Base-by-base conservation (phyloP, 2,797 vertebrate genomes). In the Kryptolebias ocellatus region DNA sequence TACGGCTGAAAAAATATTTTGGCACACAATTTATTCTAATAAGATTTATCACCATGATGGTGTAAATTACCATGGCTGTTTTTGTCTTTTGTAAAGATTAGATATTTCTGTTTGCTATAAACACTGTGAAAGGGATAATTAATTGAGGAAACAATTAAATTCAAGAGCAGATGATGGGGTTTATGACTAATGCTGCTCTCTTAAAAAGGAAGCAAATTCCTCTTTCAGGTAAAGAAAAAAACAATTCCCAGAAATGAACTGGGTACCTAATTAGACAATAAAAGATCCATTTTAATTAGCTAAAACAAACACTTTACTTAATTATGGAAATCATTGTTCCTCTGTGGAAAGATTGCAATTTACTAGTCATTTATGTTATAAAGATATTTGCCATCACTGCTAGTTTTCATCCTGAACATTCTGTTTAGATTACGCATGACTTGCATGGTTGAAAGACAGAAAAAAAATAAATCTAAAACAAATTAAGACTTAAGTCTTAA, bases 171-270 rank as follows among this genome's bases (percentile, higher is more conserved):
- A 53, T 6, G 18, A 60, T 9, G 2, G 12, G 12, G 39, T 53
- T 64, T 28, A 27, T 72, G 29, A 76, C 67, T 27, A 65, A 70
- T 57, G 34, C 52, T 47, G 15, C 20, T 24, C 17, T 28, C 7
- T 15, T 20, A 24, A 60, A 51, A 56, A 3, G 34, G 44, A 61
- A 4, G 11, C 37, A 64, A 3, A 50, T 28, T 27, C 5, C 16
- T 18, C 3, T 11, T 39, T 39, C 11, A 39, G 37, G 9, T 6
- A 39, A 56, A 56, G 12, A 4, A 37, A 18, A 37, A 34, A 18
- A 34, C 20, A 27, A n/a, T n/a, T 9, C 17, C 27, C 28, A 18
- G 53, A 62, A 55, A 55, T 8, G 10, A 58, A 24, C n/a, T 11
- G 20, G 57, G 37, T 47, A 46, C 34, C 2, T 55, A 1, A 62